Evolutionary conservation across 2,888 invertebrate genomes (phyloP).

Genomic region (Temnothorax unifasciatus): DNA sequence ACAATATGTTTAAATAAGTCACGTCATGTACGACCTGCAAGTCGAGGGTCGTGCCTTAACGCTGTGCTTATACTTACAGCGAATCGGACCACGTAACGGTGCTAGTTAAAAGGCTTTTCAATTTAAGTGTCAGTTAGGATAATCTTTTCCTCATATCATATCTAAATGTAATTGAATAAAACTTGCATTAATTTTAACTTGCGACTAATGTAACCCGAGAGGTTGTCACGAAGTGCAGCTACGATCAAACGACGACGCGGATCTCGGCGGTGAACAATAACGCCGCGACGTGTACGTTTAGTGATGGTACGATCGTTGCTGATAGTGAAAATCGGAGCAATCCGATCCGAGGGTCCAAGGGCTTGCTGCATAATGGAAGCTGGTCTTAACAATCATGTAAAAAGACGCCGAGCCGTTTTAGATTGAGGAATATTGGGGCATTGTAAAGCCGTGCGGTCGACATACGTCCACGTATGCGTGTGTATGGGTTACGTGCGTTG

Average conservation of each 20-base stretch:
- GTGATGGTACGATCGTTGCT: conserved; percentile 44
- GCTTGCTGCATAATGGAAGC: conserved; percentile 75
- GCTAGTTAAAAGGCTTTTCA: conserved; percentile 63
- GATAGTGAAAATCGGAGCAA: conserved; percentile 79
- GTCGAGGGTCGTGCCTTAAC: conserved; percentile 56
- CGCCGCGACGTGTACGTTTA: conserved; percentile 50
- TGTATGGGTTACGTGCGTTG: conserved; percentile 69
- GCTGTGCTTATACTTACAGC: conserved; percentile 6
- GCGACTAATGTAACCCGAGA: not conserved
- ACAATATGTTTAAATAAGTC: conserved; percentile 7
- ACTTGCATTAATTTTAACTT: conserved; percentile 20
- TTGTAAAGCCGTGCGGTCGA: conserved; percentile 70
- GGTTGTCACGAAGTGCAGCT: not conserved
- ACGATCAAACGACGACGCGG: not conserved
- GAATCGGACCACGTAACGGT: conserved; percentile 61
- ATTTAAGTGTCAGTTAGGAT: conserved; percentile 53
- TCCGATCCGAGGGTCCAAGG: conserved; percentile 79
- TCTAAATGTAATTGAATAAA: conserved; percentile 3
- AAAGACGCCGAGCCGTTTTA: conserved; percentile 78
- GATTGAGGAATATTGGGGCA: conserved; percentile 82
- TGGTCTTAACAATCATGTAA: conserved; percentile 80
- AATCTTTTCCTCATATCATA: conserved; percentile 45
- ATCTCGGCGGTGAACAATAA: conserved; percentile 49
- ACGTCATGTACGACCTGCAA: conserved; percentile 23
- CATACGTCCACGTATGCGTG: conserved; percentile 48